phyloP scores from a whole-genome alignment of 2,888 invertebrate genomes.

The Agriotes lineatus region DNA sequence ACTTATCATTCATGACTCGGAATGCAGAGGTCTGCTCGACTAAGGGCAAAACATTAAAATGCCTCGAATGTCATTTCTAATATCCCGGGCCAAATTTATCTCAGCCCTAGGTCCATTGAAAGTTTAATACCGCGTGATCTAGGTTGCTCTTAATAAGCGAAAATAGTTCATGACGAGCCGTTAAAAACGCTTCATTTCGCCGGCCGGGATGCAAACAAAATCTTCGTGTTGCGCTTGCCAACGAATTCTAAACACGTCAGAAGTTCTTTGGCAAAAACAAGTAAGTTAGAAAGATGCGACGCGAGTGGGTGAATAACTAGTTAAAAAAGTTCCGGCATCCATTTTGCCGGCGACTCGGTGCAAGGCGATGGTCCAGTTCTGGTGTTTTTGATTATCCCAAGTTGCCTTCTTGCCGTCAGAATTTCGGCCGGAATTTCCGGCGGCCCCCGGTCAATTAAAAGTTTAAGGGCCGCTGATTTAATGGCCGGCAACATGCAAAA shows the following conservation, averaged over 20 bases:
- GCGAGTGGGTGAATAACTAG: conserved; percentile 29
- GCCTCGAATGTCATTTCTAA: conserved; percentile 18
- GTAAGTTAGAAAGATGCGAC: conserved; percentile 27
- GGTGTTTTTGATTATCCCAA: neutral
- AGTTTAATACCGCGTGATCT: conserved; percentile 14
- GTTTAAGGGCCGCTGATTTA: neutral
- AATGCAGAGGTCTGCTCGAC: conserved; percentile 33
- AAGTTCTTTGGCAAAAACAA: conserved; percentile 34
- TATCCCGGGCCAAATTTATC: conserved; percentile 5
- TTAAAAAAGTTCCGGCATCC: conserved; percentile 12
- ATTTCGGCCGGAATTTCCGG: too few species aligned
- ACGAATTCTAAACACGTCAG: conserved; percentile 27
- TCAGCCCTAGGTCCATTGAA: conserved; percentile 1
- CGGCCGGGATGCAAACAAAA: conserved; percentile 15
- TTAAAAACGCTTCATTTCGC: neutral
- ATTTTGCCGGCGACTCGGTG: conserved; percentile 7
- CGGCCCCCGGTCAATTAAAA: too few species aligned
- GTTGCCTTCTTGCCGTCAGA: neutral
- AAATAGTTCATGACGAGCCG: neutral
- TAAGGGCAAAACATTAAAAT: conserved; percentile 29
- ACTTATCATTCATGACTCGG: conserved; percentile 54
- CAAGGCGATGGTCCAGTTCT: conserved; percentile 2
- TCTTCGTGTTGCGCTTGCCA: neutral
- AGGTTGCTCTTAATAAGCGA: neutral
- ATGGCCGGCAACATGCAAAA: neutral